Percentiles rank a stretch among this genome's conserved stretches.
phyloP scores from a whole-genome alignment of 2,888 invertebrate genomes.

The Cordylochernes scorpioides region DNA sequence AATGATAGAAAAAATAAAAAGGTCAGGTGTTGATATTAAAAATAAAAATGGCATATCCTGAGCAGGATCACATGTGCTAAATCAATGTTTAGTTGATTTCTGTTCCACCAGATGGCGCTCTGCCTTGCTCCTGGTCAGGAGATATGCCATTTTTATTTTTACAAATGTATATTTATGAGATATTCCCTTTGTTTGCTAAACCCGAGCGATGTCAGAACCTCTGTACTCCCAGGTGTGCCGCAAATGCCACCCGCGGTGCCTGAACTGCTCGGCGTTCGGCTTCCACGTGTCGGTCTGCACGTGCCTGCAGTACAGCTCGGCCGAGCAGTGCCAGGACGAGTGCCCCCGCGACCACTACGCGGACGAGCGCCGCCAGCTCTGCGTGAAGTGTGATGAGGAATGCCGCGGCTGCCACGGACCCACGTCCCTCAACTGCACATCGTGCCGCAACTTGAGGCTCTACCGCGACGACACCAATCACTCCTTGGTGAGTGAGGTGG shows the following conservation, averaged over 20 bases:
- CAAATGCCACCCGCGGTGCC: constrained; percentile 66
- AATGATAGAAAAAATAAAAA: too few relatives aligned
- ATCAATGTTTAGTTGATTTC: too few relatives aligned
- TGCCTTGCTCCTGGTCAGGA: not conserved
- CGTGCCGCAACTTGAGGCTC: constrained; percentile 48
- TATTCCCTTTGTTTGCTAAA: not conserved
- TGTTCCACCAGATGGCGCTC: not conserved
- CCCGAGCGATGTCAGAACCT: not conserved
- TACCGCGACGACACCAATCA: constrained; percentile 26
- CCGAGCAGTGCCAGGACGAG: constrained; percentile 62
- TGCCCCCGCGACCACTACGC: constrained; percentile 62
- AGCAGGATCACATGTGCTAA: too few relatives aligned
- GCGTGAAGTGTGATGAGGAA: constrained; percentile 46
- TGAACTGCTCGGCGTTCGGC: constrained; percentile 61
- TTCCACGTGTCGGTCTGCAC: constrained; percentile 52
- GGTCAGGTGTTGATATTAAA: too few relatives aligned
- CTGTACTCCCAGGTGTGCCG: constrained; percentile 35
- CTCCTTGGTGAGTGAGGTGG: constrained; percentile 7
- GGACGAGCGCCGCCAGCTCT: constrained; percentile 39
- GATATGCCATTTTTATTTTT: not conserved
- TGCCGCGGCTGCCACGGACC: constrained; percentile 62
- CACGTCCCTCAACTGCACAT: constrained; percentile 40
- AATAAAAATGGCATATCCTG: too few relatives aligned
- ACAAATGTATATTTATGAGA: not conserved
- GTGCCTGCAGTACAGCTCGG: constrained; percentile 56